A percentile compares a stretch with the other conserved stretches of the same genome.
Conservation (phyloP, 2,888 invertebrate species). For the Acanthococcus lagerstroemiae region DNA sequence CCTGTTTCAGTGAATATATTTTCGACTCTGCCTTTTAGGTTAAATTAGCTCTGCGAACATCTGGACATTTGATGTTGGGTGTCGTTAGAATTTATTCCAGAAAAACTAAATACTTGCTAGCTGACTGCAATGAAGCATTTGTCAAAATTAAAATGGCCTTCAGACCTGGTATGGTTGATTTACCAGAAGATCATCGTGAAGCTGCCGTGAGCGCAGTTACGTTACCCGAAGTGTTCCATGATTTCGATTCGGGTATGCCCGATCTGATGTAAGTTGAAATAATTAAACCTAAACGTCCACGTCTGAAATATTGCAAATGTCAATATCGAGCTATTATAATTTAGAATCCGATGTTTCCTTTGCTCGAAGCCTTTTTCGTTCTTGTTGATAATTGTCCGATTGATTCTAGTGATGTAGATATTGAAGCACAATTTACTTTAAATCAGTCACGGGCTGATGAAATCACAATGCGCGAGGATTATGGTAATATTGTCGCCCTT, state of each 20-base stretch:
- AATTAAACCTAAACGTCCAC: no score
- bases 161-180: constrained; percentile 90
- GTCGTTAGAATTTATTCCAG: constrained; percentile 98
- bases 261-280: constrained; percentile 90
- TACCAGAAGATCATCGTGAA: constrained; percentile 93
- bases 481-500: constrained; percentile 79
- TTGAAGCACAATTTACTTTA: constrained; percentile 90
- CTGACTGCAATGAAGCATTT: constrained; percentile 99
- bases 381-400: no score
- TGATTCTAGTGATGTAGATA: constrained; percentile 83
- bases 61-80: constrained; percentile 93
- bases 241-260: constrained; percentile 94
- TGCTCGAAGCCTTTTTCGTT: no score
- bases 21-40: constrained; percentile 51
- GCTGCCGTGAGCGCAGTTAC: constrained; percentile 97
- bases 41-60: constrained; percentile 97
- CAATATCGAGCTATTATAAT: no score
- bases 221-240: constrained; percentile 94
- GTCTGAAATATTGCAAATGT: no score
- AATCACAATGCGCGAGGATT: constrained; percentile 97
- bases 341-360: no score
- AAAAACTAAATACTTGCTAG: constrained; percentile 95
- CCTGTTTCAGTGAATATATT: no score
- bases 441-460: constrained; percentile 98
- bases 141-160: constrained; percentile 99